A percentile compares a stretch with the other conserved stretches of the same genome.
These are phyloP conservation scores for Vimba vimba DNA, from an alignment of 2,113 vertebrate species.

Conservation along the genomic window DNA sequence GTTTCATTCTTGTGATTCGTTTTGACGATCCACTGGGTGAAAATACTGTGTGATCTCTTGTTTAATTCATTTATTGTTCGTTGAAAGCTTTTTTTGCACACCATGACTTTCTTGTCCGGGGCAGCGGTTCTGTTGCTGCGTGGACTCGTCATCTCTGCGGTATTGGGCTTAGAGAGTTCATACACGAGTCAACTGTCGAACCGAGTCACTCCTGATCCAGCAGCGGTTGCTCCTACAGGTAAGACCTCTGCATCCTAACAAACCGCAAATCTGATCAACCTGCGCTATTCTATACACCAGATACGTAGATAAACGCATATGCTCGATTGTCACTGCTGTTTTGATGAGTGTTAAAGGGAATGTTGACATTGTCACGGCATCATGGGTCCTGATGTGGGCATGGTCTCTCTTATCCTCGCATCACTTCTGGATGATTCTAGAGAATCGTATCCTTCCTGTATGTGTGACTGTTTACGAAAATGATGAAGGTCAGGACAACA, in stretches of 20 bases:
- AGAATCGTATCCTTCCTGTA: neutral
- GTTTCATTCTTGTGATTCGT: conserved; percentile 43
- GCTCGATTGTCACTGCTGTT: neutral
- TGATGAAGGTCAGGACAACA: conserved; percentile 10
- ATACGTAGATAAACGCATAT: neutral
- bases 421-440: conserved; percentile 6
- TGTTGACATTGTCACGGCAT: neutral
- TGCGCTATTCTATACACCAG: neutral
- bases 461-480: neutral
- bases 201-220: conserved; percentile 54
- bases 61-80: conserved; percentile 38
- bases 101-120: conserved; percentile 75
- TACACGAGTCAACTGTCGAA: conserved; percentile 64
- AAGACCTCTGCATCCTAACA: conserved; percentile 48
- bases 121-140: conserved; percentile 74
- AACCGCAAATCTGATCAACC: neutral
- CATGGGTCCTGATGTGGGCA: neutral
- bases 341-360: neutral
- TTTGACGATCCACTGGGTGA: conserved; percentile 24
- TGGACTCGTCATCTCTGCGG: conserved; percentile 83
- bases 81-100: conserved; percentile 65
- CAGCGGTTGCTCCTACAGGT: conserved; percentile 74
- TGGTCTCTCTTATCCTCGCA: neutral
- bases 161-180: conserved; percentile 74
- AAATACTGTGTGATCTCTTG: conserved; percentile 13